Base-by-base conservation (phyloP, 2,113 vertebrate species). In the Peucedramus taeniatus region DNA sequence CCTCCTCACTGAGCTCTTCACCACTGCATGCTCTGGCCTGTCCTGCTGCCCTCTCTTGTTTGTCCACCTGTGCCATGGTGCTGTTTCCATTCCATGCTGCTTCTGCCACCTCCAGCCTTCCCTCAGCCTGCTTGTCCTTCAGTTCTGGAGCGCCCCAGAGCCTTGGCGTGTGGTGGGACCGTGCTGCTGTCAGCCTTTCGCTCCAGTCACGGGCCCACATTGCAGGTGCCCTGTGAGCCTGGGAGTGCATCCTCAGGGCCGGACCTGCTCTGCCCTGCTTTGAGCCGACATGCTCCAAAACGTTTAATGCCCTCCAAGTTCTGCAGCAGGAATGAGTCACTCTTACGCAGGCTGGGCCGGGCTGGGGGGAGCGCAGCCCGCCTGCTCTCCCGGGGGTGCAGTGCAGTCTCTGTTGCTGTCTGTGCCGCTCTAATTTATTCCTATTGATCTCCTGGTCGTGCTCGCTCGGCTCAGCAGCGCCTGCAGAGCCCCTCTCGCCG, bases 381-480 rank as follows among this genome's bases (percentile, higher is more conserved):
- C 16, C 7, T 8, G 28, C 85, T 87, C 94, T 87, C 95, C 91
- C 26, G n/a, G 84, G 94, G 91, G 85, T 88, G 91, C 92, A 69
- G 6, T 77, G 91, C 94, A 89, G 90, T 71, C 94, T 97, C 68
- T 71, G 13, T 50, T 77, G 72, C 86, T 81, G 91, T 75, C 95
- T 93, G 81, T 59, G 50, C 93, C 7, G 0, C 33, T 89, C 87
- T 97, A n/a, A 95, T 95, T 95, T 96, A 90, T 96, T 96, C 96
- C 44, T 59, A 95, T 94, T 60, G 96, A 96, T 97, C 93, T 86
- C 60, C 71, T 59, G 64, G 70, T 47, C 57, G 71, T 26, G 82
- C 76, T 81, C 6, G 40, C 77, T 79, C 7, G 27, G 83, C 70
- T 12, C 39, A 21, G 54, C 51, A 30, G 74, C 70, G 27, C 18